Evolutionary conservation across 1,140 invertebrate species (phyloP).

Genomic region (Zaprionus nigranus): DNA sequence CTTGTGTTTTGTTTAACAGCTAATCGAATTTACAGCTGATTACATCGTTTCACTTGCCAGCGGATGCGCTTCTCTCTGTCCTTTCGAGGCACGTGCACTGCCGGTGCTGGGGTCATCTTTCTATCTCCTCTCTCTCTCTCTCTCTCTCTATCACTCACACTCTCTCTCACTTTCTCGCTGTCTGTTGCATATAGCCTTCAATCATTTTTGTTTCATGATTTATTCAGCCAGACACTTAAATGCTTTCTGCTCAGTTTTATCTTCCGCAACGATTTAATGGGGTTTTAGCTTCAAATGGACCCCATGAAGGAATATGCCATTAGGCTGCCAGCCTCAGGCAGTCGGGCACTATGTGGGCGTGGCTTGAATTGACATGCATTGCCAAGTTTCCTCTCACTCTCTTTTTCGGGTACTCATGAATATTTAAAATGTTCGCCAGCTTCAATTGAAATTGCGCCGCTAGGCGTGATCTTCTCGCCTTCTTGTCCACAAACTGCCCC

Average conservation of each 20-base stretch:
- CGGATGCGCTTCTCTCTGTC: slow-evolving; percentile 22
- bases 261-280: slow-evolving; percentile 71
- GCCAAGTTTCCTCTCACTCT: too few species aligned
- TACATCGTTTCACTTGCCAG: slow-evolving; percentile 39
- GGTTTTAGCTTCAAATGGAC: slow-evolving; percentile 49
- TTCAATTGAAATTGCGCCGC: slow-evolving; percentile 55
- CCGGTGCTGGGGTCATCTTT: background rate
- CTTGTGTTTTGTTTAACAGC: slow-evolving; percentile 56
- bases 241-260: slow-evolving; percentile 60
- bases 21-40: slow-evolving; percentile 68
- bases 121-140: too few species aligned
- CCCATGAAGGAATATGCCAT: slow-evolving; percentile 35
- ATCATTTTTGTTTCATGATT: slow-evolving; percentile 79
- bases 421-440: slow-evolving; percentile 25
- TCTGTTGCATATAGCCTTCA: slow-evolving; percentile 52
- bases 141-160: too few species aligned
- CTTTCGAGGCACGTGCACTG: background rate
- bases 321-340: slow-evolving; percentile 21
- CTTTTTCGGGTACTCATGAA: slow-evolving; percentile 5
- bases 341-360: background rate
- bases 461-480: slow-evolving; percentile 23
- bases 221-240: slow-evolving; percentile 70
- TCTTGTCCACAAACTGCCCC: slow-evolving; percentile 5
- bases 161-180: background rate
- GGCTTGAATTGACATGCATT: slow-evolving; percentile 1